These are phyloP conservation scores for Amazona ochrocephala DNA, from an alignment of 2,797 vertebrate species.

Conservation along the genomic window DNA sequence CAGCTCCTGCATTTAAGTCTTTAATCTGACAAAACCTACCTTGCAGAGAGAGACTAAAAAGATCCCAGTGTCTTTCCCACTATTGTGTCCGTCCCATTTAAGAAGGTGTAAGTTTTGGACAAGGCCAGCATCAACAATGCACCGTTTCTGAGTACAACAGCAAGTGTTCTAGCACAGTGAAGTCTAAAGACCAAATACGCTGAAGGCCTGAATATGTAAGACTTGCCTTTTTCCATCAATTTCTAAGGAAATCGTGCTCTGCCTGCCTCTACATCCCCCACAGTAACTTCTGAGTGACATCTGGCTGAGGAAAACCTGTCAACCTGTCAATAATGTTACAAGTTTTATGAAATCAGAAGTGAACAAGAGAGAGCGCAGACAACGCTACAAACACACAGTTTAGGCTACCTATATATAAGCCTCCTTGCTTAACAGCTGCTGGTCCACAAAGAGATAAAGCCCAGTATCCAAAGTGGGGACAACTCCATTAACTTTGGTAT, in stretches of 20 bases:
- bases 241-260: not conserved
- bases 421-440: not conserved
- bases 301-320: not conserved
- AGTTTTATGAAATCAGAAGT: not conserved
- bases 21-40: not conserved
- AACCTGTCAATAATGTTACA: fast-evolving
- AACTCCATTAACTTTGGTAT: not conserved
- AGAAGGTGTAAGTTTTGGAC: not conserved
- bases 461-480: not conserved
- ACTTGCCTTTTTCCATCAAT: not conserved
- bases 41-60: not conserved
- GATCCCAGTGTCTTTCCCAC: not conserved
- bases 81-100: not conserved
- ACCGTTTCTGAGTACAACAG: not conserved
- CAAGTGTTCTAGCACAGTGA: too few relatives aligned
- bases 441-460: not conserved
- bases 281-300: not conserved
- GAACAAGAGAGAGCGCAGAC: not conserved
- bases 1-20: not conserved
- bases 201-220: not conserved
- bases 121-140: not conserved
- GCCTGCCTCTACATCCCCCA: too few relatives aligned
- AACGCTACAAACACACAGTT: not conserved
- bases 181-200: not conserved
- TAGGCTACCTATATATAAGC: not conserved